phyloP scores from a whole-genome alignment of 2,888 invertebrate species.

The Heptascelio sp. region DNA sequence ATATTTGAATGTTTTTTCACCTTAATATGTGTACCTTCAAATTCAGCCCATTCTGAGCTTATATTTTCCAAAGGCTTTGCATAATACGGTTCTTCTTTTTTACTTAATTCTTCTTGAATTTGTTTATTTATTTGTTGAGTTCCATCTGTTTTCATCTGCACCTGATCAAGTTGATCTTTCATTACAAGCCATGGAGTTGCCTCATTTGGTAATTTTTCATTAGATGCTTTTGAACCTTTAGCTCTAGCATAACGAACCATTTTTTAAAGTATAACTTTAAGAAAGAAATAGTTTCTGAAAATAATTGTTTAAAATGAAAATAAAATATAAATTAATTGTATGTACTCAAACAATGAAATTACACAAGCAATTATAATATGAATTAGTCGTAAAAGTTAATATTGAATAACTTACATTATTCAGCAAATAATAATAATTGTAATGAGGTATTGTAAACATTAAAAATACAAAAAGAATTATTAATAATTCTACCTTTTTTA shows the following conservation, averaged over 20 bases:
- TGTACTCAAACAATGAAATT: no score
- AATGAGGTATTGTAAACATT: no score
- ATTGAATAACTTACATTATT: no score
- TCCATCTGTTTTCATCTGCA: no score
- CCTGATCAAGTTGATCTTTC: constrained; percentile 87
- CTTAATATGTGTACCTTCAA: constrained; percentile 73
- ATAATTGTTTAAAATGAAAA: constrained; percentile 61
- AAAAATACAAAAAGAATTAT: no score
- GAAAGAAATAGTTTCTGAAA: no score
- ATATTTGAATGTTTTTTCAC: neutral
- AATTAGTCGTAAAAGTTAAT: no score
- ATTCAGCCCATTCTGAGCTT: constrained; percentile 80
- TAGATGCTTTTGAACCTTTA: constrained; percentile 92
- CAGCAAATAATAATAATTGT: no score
- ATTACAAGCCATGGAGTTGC: constrained; percentile 92
- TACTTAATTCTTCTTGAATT: constrained; percentile 53
- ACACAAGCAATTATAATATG: no score
- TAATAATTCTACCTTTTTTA: no score
- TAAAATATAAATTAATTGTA: no score
- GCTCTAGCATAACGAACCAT: constrained; percentile 94
- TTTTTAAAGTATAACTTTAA: no score
- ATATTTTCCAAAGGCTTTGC: constrained; percentile 69
- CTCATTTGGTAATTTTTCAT: constrained; percentile 89
- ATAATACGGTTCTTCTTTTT: constrained; percentile 83
- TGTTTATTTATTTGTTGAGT: constrained; percentile 65